Evolutionary conservation across 1,140 invertebrate genomes (phyloP), one percentile per base, ranked within the genome.

Genomic region (Maconellicoccus hirsutus): DNA sequence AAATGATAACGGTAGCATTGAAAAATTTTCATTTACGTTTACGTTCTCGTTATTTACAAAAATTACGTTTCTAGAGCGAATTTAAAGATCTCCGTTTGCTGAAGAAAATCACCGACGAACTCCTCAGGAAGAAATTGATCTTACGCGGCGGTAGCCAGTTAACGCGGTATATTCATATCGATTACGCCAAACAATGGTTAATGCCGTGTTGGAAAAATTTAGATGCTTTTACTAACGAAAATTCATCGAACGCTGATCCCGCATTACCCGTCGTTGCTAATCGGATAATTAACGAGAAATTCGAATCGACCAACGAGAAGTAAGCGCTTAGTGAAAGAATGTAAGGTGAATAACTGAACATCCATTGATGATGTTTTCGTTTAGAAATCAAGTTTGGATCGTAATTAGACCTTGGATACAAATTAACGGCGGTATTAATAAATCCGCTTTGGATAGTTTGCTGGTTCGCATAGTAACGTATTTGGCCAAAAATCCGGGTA

Each of bases 401-500:
- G 27, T 73, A 73, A 79, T 77, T 72, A 80, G 85, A 73, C 88
- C 89, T 0, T 92, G 90, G 91, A 85, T 88, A 71, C 83, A 86
- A 71, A 82, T 91, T 6, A 87, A 92, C 78, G 90, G 90, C 0
- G 81, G 82, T 0, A 75, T 92, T 0, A 91, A 92, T 78, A 80
- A 84, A 23, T 78, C 84, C 33, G 83, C 88, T 0, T 79, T 92
- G 19, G 86, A 87, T 75, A 83, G 85, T 42, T 86, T 89, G 83
- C 72, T 91, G 33, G 84, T 86, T 26, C 81, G 84, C 12, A 75
- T 91, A 52, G 78, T 90, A 38, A 81, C 84, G 10, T 83, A 86
- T 71, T 84, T 87, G 71, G 80, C 89, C 73, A 79, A 82, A 14
- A 80, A 83, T 73, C 86, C 87, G 0, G 86, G 86, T 6, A 33